Base-by-base conservation (phyloP, 1,140 invertebrate species). In the Manduca sexta region DNA sequence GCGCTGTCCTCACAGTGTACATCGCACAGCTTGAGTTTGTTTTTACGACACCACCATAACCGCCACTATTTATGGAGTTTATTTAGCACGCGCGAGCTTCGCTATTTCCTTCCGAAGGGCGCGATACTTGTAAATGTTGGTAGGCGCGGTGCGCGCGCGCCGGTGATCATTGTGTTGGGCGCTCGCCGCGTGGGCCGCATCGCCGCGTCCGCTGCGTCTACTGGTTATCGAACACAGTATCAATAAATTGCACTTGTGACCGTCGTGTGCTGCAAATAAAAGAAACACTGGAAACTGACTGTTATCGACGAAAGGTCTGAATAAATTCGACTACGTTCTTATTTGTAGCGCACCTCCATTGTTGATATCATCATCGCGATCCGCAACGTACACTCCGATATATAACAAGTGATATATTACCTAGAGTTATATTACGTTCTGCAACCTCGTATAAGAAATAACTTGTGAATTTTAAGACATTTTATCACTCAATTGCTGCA, bases 181-280 rank as follows among this genome's bases (percentile, higher is more conserved):
- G 54, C 52, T 52, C 59, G 52, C 52, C 69, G 80, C 78, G 78
- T 81, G 75, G 78, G 76, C 58, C 60, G 81, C 78, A 77, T 81
- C 74, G 48, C 43, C 69, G 80, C 78, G 78, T 81, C 74, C 76
- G 78, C 60, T 59, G 81, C 56, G 65, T 69, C 81, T 80, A 80
- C 76, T 79, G 74, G 64, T 69, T 84, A 84, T 84, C 81, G 69
- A 66, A 63, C 61, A 69, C 69, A 66, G 69, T 75, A 78, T 75
- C 74, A 81, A 84, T 84, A 84, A 84, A 84, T 84, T 82, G 75
- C 71, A 78, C 67, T 74, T 74, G 76, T 60, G 67, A 69, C 65
- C 61, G 74, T 78, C 76, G 67, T 72, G 75, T 72, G 68, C 59
- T 56, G 65, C 63, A 82, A 82, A 80, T 74, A 82, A 82, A 81